These are phyloP conservation scores for Stegodyphus mimosarum DNA, from an alignment of 1,140 invertebrate genomes.

Conservation along the genomic window DNA sequence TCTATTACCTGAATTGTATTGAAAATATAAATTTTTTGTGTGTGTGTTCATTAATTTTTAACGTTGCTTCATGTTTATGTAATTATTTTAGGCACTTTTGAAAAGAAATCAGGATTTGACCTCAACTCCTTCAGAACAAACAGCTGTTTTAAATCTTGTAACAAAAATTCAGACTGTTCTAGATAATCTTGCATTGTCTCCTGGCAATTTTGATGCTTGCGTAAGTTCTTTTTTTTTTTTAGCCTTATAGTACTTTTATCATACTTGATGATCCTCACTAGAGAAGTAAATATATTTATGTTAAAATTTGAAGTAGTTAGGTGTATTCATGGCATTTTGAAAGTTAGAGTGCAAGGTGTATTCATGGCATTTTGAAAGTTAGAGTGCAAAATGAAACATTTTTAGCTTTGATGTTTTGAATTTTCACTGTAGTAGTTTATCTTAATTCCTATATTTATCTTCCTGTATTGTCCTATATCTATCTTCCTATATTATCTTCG, in stretches of 20 bases:
- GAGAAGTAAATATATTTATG: too few relatives aligned
- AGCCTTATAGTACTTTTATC: neutral
- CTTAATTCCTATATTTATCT: too few relatives aligned
- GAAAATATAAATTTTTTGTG: neutral
- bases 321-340: too few relatives aligned
- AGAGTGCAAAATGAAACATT: too few relatives aligned
- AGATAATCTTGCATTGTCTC: conserved; percentile 92
- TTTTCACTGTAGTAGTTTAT: too few relatives aligned
- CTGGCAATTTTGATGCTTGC: conserved; percentile 93
- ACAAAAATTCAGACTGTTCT: conserved; percentile 92
- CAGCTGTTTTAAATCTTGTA: conserved; percentile 89
- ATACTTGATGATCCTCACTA: too few relatives aligned
- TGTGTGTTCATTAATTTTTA: neutral
- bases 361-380: too few relatives aligned
- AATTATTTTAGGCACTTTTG: conserved; percentile 77
- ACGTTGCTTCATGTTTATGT: neutral
- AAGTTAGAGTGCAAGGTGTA: too few relatives aligned
- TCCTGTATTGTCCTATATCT: too few relatives aligned
- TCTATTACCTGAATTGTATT: neutral
- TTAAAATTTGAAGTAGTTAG: too few relatives aligned
- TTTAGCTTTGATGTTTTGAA: too few relatives aligned
- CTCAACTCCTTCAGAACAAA: conserved; percentile 88
- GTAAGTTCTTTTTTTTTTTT: conserved; percentile 75
- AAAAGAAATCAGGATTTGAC: conserved; percentile 92
- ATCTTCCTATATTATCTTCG: too few relatives aligned